Conservation (phyloP, 2,797 vertebrate genomes). For the Limosa lapponica region DNA sequence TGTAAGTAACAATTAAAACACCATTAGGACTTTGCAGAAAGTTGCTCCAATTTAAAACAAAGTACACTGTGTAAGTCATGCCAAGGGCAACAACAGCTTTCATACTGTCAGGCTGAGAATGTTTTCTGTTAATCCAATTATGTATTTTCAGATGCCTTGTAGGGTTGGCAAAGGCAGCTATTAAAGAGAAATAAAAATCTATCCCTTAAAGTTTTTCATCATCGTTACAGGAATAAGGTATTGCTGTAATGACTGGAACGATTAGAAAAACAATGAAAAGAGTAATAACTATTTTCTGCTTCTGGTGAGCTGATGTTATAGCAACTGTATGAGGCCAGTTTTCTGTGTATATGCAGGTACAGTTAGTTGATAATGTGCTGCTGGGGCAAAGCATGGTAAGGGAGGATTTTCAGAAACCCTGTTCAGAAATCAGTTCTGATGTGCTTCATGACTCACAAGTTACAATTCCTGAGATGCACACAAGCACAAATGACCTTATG, state of each 20-base stretch:
- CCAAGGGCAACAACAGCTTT: neutral
- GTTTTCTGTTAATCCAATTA: neutral
- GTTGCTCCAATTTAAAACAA: too few species aligned
- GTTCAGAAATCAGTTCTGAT: neutral
- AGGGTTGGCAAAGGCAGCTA: neutral
- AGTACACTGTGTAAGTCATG: neutral
- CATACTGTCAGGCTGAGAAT: neutral
- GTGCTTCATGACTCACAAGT: neutral
- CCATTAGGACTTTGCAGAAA: too few species aligned
- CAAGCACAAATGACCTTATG: neutral
- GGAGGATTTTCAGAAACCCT: neutral
- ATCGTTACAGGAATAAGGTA: neutral
- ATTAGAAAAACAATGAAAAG: neutral
- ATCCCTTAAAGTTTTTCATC: neutral
- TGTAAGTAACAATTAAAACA: too few species aligned
- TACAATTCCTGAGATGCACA: neutral
- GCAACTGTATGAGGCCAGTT: neutral
- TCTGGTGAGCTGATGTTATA: neutral
- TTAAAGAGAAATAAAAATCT: neutral
- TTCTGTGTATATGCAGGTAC: neutral
- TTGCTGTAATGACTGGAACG: neutral
- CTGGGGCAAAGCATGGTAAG: neutral
- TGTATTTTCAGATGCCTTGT: neutral
- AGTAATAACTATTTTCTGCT: neutral
- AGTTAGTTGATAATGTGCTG: neutral